Evolutionary conservation across 2,113 vertebrate genomes (phyloP).

Genomic region (Indicator indicator): DNA sequence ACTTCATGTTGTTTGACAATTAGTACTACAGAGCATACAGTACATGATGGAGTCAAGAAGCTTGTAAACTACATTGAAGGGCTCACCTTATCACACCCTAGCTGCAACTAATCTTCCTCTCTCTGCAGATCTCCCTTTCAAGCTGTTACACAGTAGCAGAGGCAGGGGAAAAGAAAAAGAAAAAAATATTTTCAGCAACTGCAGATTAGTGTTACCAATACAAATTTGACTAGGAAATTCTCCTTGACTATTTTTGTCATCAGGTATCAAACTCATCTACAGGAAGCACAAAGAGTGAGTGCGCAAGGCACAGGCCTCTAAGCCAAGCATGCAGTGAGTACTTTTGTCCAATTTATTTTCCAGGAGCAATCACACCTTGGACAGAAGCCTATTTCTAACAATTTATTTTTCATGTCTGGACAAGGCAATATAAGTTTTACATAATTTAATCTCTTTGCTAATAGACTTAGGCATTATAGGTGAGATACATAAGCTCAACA

Average conservation of each 20-base stretch:
- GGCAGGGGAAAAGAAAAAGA: not conserved
- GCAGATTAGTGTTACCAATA: not conserved
- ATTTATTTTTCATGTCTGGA: slow-evolving; percentile 63
- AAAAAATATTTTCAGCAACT: not conserved
- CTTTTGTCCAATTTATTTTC: slow-evolving; percentile 47
- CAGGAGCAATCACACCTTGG: slow-evolving; percentile 28
- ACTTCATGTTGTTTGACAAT: not conserved
- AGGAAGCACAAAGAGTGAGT: not conserved
- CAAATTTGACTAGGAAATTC: fast-evolving
- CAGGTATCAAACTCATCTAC: not conserved
- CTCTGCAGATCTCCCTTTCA: not conserved
- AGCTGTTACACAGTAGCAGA: not conserved
- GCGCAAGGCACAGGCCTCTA: not conserved
- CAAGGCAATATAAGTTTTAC: slow-evolving; percentile 57
- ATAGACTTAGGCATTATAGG: slow-evolving; percentile 34
- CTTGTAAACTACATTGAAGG: not conserved
- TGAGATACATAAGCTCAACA: slow-evolving; percentile 52
- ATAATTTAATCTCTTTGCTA: slow-evolving; percentile 63
- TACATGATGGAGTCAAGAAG: not conserved
- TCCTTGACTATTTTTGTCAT: not conserved
- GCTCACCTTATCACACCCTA: not conserved
- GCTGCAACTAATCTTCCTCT: not conserved
- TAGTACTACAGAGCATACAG: not conserved
- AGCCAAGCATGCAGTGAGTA: not conserved
- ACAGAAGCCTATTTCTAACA: slow-evolving; percentile 47